A percentile compares a stretch with the other conserved stretches of the same genome.
phyloP scores from a whole-genome alignment of 2,888 invertebrate genomes.

The Nudaria mundana region DNA sequence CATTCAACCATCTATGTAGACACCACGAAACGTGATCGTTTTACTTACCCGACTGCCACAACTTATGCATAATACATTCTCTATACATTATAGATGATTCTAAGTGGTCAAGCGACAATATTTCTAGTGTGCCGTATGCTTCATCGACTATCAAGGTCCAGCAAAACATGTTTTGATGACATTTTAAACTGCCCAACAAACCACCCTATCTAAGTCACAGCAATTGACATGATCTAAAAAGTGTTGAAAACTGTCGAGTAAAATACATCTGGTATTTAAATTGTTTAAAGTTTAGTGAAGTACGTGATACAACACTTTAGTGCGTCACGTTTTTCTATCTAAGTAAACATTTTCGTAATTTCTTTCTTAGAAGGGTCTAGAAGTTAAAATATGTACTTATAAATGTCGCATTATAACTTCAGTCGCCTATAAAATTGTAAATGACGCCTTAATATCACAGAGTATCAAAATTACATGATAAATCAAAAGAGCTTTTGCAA shows the following conservation, averaged over 20 bases:
- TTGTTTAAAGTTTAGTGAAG: no score
- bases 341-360: no score
- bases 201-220: neutral
- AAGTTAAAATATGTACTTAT: neutral
- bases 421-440: slow-evolving; percentile 3
- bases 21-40: slow-evolving; percentile 53
- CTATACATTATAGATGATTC: slow-evolving; percentile 20
- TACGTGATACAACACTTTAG: no score
- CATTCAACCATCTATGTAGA: slow-evolving; percentile 31
- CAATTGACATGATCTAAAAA: no score
- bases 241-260: no score
- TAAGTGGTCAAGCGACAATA: slow-evolving; percentile 13
- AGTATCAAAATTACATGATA: slow-evolving; percentile 12
- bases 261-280: no score
- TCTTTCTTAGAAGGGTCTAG: no score
- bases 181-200: slow-evolving; percentile 18
- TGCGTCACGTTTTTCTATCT: no score
- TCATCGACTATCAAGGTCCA: slow-evolving; percentile 16
- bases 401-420: neutral
- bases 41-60: slow-evolving; percentile 44
- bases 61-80: slow-evolving; percentile 26
- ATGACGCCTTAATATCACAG: slow-evolving; percentile 7
- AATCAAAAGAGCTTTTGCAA: slow-evolving; percentile 13
- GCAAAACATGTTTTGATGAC: slow-evolving; percentile 17
- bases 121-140: slow-evolving; percentile 18